Conservation (phyloP, 1,140 invertebrate species). For the Ceratina australensis region DNA sequence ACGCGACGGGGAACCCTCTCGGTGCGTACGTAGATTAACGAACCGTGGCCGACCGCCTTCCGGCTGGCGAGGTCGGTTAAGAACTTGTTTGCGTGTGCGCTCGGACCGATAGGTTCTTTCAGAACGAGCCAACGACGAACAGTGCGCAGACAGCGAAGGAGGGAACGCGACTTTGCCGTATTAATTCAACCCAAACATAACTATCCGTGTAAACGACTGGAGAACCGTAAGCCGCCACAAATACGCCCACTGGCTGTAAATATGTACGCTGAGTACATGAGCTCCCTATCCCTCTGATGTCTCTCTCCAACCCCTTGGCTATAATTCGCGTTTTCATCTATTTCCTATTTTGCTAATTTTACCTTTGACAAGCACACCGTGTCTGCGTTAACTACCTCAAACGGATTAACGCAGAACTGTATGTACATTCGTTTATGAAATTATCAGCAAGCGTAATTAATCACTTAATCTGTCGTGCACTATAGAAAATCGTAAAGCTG, state of each 20-base stretch:
- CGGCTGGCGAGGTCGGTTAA: conserved; percentile 51
- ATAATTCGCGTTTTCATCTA: not conserved
- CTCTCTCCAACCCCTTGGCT: not conserved
- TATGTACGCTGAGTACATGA: conserved; percentile 1
- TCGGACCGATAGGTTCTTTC: conserved; percentile 52
- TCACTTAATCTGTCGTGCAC: too few relatives aligned
- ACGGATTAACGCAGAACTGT: not conserved
- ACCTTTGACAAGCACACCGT: not conserved
- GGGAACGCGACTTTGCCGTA: conserved; percentile 9
- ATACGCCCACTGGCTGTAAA: conserved; percentile 48
- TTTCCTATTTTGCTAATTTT: not conserved
- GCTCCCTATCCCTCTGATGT: conserved; percentile 24
- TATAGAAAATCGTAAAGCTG: too few relatives aligned
- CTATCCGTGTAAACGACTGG: conserved; percentile 54
- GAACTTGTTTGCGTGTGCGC: conserved; percentile 57
- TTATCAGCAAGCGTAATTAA: too few relatives aligned
- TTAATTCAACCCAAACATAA: conserved; percentile 61
- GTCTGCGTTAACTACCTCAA: not conserved
- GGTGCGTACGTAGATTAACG: conserved; percentile 61
- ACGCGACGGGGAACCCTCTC: conserved; percentile 27
- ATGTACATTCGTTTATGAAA: too few relatives aligned
- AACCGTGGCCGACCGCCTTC: conserved; percentile 52
- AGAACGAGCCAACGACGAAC: not conserved
- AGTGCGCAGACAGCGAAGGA: not conserved
- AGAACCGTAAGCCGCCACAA: conserved; percentile 42